These are phyloP conservation scores for Phocoena sinus DNA, from an alignment of 2,113 vertebrate species.

Conservation along the genomic window DNA sequence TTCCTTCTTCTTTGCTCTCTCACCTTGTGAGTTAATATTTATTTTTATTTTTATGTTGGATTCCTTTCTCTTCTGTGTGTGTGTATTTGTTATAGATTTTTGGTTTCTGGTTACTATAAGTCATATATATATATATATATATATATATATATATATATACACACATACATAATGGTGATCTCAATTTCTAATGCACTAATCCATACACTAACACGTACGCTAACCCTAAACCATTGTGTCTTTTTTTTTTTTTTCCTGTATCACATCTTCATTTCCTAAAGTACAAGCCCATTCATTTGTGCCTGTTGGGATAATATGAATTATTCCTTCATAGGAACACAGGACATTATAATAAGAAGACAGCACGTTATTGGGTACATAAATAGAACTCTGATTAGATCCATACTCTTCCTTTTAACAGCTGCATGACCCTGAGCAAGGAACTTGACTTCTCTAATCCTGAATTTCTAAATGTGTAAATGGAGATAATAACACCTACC, in stretches of 20 bases:
- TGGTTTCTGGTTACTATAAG: neutral
- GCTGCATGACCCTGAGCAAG: neutral
- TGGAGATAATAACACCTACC: neutral
- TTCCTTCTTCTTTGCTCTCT: neutral
- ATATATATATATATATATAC: too few species aligned
- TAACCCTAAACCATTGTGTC: too few species aligned
- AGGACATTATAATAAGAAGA: neutral
- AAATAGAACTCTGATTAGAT: slow-evolving; percentile 39
- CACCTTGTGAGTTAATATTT: neutral
- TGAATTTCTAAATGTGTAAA: slow-evolving; percentile 1
- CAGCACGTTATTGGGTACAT: neutral
- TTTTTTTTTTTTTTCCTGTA: neutral
- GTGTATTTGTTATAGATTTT: neutral
- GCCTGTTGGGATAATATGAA: neutral
- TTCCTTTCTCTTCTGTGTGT: neutral
- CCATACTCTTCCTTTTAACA: neutral
- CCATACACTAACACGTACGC: too few species aligned
- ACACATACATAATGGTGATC: too few species aligned
- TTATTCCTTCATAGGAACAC: neutral
- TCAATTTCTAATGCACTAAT: too few species aligned
- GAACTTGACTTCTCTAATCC: slow-evolving; percentile 8
- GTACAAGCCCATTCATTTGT: neutral
- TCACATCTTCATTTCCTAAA: neutral
- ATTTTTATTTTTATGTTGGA: neutral
- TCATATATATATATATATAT: neutral